Percentiles rank a stretch among this genome's conserved stretches.
Conservation (phyloP, 2,888 invertebrate species). For the Acrocera orbiculus region DNA sequence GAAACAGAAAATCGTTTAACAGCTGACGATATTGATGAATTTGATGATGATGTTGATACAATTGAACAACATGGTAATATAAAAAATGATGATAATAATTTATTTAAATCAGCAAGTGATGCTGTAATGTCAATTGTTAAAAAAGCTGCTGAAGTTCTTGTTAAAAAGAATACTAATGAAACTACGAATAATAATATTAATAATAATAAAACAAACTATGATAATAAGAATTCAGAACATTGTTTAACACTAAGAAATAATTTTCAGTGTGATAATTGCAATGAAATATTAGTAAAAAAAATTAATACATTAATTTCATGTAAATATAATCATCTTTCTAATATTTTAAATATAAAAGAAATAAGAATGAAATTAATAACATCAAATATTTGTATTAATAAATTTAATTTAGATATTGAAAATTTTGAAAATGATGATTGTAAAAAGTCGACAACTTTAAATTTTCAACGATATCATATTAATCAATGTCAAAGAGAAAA, state of each 20-base stretch:
- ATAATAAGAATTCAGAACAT: conserved; percentile 21
- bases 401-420: conserved; percentile 38
- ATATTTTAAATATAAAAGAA: conserved; percentile 41
- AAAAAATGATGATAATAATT: conserved; percentile 36
- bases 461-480: not conserved
- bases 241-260: conserved; percentile 59
- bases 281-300: conserved; percentile 47
- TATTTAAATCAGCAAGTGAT: conserved; percentile 75
- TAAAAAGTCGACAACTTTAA: conserved; percentile 3
- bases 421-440: conserved; percentile 18
- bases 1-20: conserved; percentile 62
- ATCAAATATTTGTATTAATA: conserved; percentile 41
- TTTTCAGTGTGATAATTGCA: conserved; percentile 59
- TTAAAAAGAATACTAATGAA: conserved; percentile 49
- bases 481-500: conserved; percentile 21
- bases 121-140: conserved; percentile 84
- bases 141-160: conserved; percentile 74
- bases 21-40: conserved; percentile 46
- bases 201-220: conserved; percentile 9
- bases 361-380: conserved; percentile 31
- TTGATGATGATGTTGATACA: conserved; percentile 46
- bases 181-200: conserved; percentile 25
- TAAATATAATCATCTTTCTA: conserved; percentile 40
- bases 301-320: conserved; percentile 61
- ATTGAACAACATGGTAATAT: conserved; percentile 21